phyloP scores from a whole-genome alignment of 2,113 vertebrate species.

The Perca fluviatilis region DNA sequence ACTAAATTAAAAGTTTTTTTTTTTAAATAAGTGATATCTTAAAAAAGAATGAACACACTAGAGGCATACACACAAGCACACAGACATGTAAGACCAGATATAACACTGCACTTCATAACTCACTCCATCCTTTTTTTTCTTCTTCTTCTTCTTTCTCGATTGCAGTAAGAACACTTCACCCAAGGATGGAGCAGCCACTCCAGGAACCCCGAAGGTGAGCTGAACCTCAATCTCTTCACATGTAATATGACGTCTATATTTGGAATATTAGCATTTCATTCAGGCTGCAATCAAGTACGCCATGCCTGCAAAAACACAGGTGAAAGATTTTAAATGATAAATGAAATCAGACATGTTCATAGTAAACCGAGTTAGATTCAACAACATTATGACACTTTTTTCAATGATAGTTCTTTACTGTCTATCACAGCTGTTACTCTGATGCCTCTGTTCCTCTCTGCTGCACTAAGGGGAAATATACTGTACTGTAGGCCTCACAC shows the following conservation, averaged over 20 bases:
- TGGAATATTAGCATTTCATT: neutral
- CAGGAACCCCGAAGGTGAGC: slow-evolving; percentile 98
- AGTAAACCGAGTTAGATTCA: neutral
- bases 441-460: slow-evolving; percentile 46
- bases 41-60: neutral
- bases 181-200: slow-evolving; percentile 91
- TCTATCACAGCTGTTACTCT: slow-evolving; percentile 13
- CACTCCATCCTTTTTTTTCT: slow-evolving; percentile 3
- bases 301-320: neutral
- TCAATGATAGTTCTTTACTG: neutral
- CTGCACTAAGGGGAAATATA: slow-evolving; percentile 51
- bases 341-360: neutral
- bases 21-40: neutral
- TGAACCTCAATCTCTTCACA: neutral
- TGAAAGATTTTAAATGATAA: neutral
- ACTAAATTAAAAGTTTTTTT: too few species aligned
- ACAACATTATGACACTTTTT: neutral
- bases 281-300: neutral
- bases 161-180: slow-evolving; percentile 93
- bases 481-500: slow-evolving; percentile 31
- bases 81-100: neutral
- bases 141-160: slow-evolving; percentile 28
- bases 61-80: neutral
- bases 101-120: neutral
- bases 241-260: neutral